Percentiles rank a stretch among this genome's conserved stretches.
These are phyloP conservation scores for Apistogramma diplotaenia DNA, from an alignment of 2,113 vertebrate species.

Conservation along the genomic window DNA sequence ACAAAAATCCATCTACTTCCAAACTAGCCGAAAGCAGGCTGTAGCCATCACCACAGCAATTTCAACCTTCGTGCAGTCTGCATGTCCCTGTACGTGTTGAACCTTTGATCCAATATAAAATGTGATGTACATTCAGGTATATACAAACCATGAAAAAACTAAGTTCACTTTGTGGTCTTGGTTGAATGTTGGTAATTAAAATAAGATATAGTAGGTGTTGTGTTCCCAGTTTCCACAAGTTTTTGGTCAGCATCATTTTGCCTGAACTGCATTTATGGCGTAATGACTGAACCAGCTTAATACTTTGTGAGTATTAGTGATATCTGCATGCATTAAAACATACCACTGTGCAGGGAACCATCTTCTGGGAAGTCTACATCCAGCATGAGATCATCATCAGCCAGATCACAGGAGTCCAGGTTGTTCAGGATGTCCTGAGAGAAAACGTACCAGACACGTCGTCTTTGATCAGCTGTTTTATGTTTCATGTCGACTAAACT, in stretches of 20 bases:
- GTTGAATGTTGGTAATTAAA: background rate
- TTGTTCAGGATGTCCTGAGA: conserved; percentile 51
- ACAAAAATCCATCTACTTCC: too few relatives aligned
- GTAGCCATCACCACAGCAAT: too few relatives aligned
- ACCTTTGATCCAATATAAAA: too few relatives aligned
- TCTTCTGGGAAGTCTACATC: conserved; percentile 60
- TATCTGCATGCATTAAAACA: background rate
- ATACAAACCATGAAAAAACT: too few relatives aligned
- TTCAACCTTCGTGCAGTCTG: too few relatives aligned
- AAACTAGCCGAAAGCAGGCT: too few relatives aligned
- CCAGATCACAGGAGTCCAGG: conserved; percentile 65
- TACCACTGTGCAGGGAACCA: conserved; percentile 49
- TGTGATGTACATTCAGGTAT: too few relatives aligned
- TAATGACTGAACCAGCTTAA: background rate
- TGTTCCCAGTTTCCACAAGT: background rate
- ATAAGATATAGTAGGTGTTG: background rate
- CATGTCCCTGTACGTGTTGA: too few relatives aligned
- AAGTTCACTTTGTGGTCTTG: background rate
- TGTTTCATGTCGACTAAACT: too few relatives aligned
- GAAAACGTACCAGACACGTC: background rate
- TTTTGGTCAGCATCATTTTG: background rate
- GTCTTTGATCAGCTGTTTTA: background rate
- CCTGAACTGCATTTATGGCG: background rate
- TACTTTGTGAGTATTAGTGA: background rate
- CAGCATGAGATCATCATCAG: conserved; percentile 68